Percentiles rank a stretch among this genome's conserved stretches.
phyloP scores from a whole-genome alignment of 2,113 vertebrate species.

The Nothobranchius kuhntae region DNA sequence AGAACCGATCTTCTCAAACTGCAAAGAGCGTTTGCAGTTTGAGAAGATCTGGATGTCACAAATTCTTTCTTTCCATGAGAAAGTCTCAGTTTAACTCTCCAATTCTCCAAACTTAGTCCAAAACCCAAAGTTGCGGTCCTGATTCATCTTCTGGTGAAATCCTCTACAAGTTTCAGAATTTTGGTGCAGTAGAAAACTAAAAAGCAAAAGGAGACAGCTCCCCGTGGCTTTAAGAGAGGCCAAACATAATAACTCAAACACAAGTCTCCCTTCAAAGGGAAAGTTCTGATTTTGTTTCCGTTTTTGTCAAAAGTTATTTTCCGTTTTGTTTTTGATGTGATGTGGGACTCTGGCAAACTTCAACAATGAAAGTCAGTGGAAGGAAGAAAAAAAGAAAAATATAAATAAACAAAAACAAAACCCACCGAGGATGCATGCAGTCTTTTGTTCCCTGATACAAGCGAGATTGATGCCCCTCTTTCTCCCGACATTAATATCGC shows the following conservation, averaged over 20 bases:
- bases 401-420: constrained; percentile 37
- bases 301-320: constrained; percentile 16
- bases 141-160: constrained; percentile 13
- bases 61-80: too few species aligned
- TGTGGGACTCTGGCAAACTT: constrained; percentile 24
- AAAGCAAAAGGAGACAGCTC: constrained; percentile 8
- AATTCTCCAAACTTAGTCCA: too few species aligned
- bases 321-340: constrained; percentile 17
- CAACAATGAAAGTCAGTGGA: constrained; percentile 28
- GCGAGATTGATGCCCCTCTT: constrained; percentile 62
- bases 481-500: constrained; percentile 64
- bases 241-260: not conserved
- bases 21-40: too few species aligned
- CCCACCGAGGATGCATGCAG: constrained; percentile 24
- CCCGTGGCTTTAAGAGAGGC: not conserved
- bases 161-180: constrained; percentile 4
- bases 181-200: constrained; percentile 4
- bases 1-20: too few species aligned
- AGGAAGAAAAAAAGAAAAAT: constrained; percentile 1
- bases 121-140: too few species aligned
- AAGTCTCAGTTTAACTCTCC: too few species aligned
- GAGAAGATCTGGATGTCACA: too few species aligned
- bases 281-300: constrained; percentile 15
- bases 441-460: constrained; percentile 54
- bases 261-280: constrained; percentile 24